Conservation (phyloP, 2,888 invertebrate species). For the Vanessa cardui region DNA sequence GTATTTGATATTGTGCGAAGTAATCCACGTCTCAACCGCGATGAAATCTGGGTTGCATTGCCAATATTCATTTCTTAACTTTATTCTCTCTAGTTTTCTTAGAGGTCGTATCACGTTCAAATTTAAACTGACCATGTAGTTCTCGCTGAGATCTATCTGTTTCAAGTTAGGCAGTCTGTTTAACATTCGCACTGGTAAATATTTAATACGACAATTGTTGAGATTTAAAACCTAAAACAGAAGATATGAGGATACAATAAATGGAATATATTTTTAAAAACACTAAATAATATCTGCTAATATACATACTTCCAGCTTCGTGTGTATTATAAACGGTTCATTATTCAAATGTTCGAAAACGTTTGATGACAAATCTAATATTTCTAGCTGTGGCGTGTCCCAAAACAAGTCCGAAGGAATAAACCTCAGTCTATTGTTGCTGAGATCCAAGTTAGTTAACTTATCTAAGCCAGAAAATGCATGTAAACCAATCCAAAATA, state of each 20-base stretch:
- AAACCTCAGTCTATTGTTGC: slow-evolving; percentile 84
- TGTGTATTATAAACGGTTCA: slow-evolving; percentile 82
- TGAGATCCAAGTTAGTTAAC: slow-evolving; percentile 82
- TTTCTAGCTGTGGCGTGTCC: slow-evolving; percentile 76
- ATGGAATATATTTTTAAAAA: neutral
- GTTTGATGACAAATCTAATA: slow-evolving; percentile 84
- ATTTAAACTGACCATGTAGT: slow-evolving; percentile 81
- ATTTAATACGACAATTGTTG: slow-evolving; percentile 82
- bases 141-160: slow-evolving; percentile 83
- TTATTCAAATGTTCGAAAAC: slow-evolving; percentile 82
- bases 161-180: slow-evolving; percentile 79
- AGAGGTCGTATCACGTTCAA: slow-evolving; percentile 74
- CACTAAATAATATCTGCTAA: neutral
- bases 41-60: slow-evolving; percentile 78
- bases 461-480: slow-evolving; percentile 81
- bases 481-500: slow-evolving; percentile 84
- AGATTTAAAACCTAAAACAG: slow-evolving; percentile 81
- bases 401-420: slow-evolving; percentile 82
- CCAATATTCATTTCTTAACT: slow-evolving; percentile 82
- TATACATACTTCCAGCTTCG: slow-evolving; percentile 71
- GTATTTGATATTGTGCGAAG: slow-evolving; percentile 65
- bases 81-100: slow-evolving; percentile 73
- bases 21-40: slow-evolving; percentile 69
- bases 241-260: neutral
- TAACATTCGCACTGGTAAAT: slow-evolving; percentile 78